A percentile compares a stretch with the other conserved stretches of the same genome.
These are phyloP conservation scores for Spatulosminthurus flaviceps DNA, from an alignment of 2,888 invertebrate species.

Conservation along the genomic window DNA sequence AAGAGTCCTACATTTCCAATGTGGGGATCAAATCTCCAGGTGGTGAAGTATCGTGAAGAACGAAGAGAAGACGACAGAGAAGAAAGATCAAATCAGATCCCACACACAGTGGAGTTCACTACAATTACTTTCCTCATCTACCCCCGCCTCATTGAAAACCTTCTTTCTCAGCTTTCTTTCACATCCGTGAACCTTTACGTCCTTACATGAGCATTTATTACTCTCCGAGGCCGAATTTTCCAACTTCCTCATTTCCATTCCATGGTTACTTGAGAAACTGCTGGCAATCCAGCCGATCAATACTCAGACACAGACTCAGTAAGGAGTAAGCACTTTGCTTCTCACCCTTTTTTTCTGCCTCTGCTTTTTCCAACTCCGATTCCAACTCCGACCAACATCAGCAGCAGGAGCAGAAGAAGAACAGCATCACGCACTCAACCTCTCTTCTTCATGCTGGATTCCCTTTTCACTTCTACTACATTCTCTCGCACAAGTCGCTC, in stretches of 20 bases:
- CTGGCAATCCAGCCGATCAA: not conserved
- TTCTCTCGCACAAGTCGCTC: no score
- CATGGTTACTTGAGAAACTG: not conserved
- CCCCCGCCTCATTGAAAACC: slow-evolving; percentile 5
- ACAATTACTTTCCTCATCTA: slow-evolving; percentile 11
- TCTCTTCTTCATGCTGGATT: not conserved
- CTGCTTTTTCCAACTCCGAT: not conserved
- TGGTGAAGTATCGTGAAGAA: slow-evolving; percentile 17
- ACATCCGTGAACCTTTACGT: slow-evolving; percentile 13
- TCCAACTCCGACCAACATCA: not conserved
- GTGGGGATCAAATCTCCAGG: slow-evolving; percentile 27
- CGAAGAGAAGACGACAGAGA: no score
- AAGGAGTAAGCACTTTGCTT: not conserved
- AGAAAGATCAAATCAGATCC: slow-evolving; percentile 18
- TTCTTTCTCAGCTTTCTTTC: slow-evolving; percentile 18
- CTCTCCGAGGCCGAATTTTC: slow-evolving; percentile 9
- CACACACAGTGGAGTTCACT: slow-evolving; percentile 7
- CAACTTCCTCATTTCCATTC: slow-evolving; percentile 18
- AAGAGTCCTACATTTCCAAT: not conserved
- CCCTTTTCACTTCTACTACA: not conserved
- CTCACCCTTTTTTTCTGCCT: not conserved
- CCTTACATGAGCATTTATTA: slow-evolving; percentile 18
- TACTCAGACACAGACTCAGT: slow-evolving; percentile 5
- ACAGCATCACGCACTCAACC: no score
- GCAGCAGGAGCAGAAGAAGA: no score